Percentiles rank a stretch among this genome's conserved stretches.
phyloP scores from a whole-genome alignment of 2,888 invertebrate genomes.

The Colostygia pectinataria region DNA sequence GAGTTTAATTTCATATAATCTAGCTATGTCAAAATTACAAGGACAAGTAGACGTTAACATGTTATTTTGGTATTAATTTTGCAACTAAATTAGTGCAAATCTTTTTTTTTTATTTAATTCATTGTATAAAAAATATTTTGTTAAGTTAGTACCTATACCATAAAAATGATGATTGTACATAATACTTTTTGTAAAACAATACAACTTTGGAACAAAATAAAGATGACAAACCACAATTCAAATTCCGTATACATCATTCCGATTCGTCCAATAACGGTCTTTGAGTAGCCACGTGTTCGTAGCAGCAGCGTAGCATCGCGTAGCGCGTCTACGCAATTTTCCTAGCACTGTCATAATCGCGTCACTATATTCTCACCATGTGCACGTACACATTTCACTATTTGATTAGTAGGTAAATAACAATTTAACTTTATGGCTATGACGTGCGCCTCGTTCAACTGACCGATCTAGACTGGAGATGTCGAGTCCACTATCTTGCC shows the following conservation, averaged over 20 bases:
- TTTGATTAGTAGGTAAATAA: too few species aligned
- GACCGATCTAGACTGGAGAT: slow-evolving; percentile 70
- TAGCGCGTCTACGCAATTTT: slow-evolving; percentile 26
- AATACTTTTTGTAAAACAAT: too few species aligned
- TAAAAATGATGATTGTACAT: too few species aligned
- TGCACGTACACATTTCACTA: slow-evolving; percentile 36
- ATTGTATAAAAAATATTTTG: too few species aligned
- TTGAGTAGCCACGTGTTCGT: slow-evolving; percentile 41
- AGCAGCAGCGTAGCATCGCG: slow-evolving; percentile 34
- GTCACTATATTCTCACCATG: slow-evolving; percentile 33
- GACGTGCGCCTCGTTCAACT: slow-evolving; percentile 64
- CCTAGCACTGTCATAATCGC: slow-evolving; percentile 41
- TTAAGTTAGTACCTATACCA: too few species aligned
- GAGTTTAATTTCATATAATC: background rate
- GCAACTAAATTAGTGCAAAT: too few species aligned
- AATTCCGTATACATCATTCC: slow-evolving; percentile 19
- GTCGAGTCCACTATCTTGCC: slow-evolving; percentile 53
- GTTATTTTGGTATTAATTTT: too few species aligned
- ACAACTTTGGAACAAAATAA: background rate
- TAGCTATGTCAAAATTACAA: background rate
- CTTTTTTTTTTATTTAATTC: too few species aligned
- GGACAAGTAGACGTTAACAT: too few species aligned
- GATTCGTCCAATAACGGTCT: slow-evolving; percentile 36
- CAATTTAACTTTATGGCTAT: slow-evolving; percentile 45
- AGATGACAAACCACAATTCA: slow-evolving; percentile 8